Evolutionary conservation across 2,797 vertebrate genomes (phyloP).

Genomic region (Apodemus agrarius): DNA sequence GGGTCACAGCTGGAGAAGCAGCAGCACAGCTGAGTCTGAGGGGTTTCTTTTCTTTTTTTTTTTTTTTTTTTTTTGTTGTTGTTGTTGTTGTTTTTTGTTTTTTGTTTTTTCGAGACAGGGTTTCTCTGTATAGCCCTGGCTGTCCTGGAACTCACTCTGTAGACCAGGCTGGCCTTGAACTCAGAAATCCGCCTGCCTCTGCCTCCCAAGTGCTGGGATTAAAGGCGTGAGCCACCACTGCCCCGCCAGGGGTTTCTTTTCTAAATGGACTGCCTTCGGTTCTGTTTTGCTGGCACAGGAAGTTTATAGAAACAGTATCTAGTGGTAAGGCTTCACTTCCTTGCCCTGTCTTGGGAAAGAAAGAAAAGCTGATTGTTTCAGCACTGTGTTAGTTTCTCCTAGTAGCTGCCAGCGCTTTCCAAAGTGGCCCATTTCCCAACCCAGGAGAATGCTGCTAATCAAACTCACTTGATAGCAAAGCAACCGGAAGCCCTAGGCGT

Average conservation of each 20-base stretch:
- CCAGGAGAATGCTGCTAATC: conserved; percentile 41
- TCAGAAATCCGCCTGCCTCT: too few relatives aligned
- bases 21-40: neutral
- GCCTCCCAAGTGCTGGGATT: too few relatives aligned
- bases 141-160: too few relatives aligned
- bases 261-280: neutral
- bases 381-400: conserved; percentile 37
- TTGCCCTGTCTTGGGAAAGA: neutral
- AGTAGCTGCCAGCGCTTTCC: conserved; percentile 11
- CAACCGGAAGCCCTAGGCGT: accelerated
- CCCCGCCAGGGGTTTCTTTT: too few relatives aligned
- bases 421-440: conserved; percentile 10
- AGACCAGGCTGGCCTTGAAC: too few relatives aligned
- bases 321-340: neutral
- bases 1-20: neutral
- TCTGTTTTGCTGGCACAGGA: neutral
- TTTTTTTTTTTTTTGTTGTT: too few relatives aligned
- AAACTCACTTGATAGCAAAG: neutral
- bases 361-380: conserved; percentile 38
- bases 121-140: too few relatives aligned
- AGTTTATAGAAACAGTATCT: neutral
- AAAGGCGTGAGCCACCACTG: too few relatives aligned
- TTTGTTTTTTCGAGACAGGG: too few relatives aligned
- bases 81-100: too few relatives aligned
- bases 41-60: too few relatives aligned